Base-by-base conservation (phyloP, 2,113 vertebrate genomes). In the Callocephalon fimbriatum region DNA sequence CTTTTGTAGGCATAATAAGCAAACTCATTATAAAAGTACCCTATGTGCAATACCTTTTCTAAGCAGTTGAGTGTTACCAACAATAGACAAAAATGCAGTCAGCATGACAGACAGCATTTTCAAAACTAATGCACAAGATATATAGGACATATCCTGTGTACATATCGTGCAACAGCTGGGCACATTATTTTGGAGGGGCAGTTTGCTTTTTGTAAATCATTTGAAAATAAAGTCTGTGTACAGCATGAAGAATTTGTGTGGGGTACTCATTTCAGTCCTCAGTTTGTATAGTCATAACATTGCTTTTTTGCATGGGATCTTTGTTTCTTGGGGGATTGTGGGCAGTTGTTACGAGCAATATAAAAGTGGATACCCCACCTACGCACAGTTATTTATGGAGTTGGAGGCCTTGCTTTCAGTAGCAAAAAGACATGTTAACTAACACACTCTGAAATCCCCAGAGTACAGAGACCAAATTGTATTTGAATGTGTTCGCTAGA, bases 1-100 rank as follows among this genome's bases (percentile, higher is more conserved):
- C 82, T 82, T 96, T 92, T 72, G 42, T 86, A 93, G 83, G 65
- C 88, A 61, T 77, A 93, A 92, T 94, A 93, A 93, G 68, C 63
- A 90, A 94, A 88, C 47, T 88, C 65, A 48, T 92, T 88, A 51
- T 86, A n/a, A 50, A 91, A 90, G 40, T 81, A 81, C 50, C 75
- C 72, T 40, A 29, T 61, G 74, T 81, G 75, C 75, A 92, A 92
- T 93, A 80, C 15, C 72, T 88, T 94, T 80, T 72, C 32, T 63
- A 67, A 90, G 47, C 22, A 80, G 47, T 29, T 82, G 37, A 51
- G 42, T n/a, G 35, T 71, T 83, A 47, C 21, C 48, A 53, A 35
- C 0, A 5, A 44, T 11, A 90, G 88, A 74, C 53, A 90, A 31
- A 91, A 92, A 88, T 50, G 19, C 54, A 48, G 48, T 47, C 56